Percentiles rank a stretch among this genome's conserved stretches.
Evolutionary conservation across 2,888 invertebrate species (phyloP).

Genomic region (Barypeithes pellucidus): DNA sequence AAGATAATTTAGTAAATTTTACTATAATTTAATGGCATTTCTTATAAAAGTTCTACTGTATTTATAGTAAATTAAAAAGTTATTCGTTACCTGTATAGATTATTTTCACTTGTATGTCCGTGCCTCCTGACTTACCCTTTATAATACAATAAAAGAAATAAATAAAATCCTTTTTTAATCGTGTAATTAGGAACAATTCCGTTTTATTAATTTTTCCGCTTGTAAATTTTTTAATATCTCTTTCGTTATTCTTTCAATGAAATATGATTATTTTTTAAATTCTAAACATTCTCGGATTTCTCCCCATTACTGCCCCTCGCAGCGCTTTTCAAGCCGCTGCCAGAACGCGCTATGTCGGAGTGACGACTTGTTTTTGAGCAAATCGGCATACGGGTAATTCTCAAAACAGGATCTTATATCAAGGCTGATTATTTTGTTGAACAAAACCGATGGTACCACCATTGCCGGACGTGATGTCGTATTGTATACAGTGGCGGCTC

Average conservation of each 20-base stretch:
- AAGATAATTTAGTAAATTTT: too few species aligned
- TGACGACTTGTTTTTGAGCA: conserved; percentile 9
- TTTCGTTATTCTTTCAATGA: neutral
- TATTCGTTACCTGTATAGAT: too few species aligned
- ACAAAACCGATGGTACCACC: too few species aligned
- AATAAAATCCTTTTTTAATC: neutral
- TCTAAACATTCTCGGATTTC: conserved; percentile 26
- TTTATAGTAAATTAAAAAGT: too few species aligned
- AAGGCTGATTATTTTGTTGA: too few species aligned
- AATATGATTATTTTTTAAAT: conserved; percentile 1
- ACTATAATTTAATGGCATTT: too few species aligned
- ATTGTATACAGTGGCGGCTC: too few species aligned
- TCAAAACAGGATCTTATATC: neutral
- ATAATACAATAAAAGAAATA: neutral
- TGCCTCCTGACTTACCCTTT: too few species aligned
- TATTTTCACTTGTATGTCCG: too few species aligned
- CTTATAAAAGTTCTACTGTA: too few species aligned
- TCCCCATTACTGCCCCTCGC: conserved; percentile 32
- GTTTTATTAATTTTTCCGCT: neutral
- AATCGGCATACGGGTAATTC: conserved; percentile 2
- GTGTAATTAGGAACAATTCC: conserved; percentile 7
- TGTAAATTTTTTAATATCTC: neutral
- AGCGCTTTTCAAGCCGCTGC: conserved; percentile 27
- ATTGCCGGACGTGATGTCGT: too few species aligned
- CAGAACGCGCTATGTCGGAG: conserved; percentile 4